Conservation (phyloP, 1,140 invertebrate genomes). For the Caenorhabditis tropicalis region DNA sequence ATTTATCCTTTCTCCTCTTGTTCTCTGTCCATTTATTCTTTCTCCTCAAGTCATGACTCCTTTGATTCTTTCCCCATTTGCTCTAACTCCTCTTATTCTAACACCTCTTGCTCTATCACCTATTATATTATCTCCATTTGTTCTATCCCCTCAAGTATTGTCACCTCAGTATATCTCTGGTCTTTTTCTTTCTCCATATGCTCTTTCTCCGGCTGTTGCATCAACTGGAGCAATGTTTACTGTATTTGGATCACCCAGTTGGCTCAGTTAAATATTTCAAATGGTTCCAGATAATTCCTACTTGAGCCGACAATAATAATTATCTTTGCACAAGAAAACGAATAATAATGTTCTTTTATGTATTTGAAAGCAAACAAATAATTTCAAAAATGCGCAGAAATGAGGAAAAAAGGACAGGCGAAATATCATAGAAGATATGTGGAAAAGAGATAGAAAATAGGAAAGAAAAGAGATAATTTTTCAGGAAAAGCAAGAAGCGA, state of each 20-base stretch:
- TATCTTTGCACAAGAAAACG: no score
- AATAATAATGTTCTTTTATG: neutral
- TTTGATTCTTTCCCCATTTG: conserved; percentile 55
- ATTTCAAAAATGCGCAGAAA: neutral
- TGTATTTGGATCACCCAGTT: conserved; percentile 66
- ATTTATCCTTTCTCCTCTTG: conserved; percentile 46
- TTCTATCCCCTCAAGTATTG: conserved; percentile 58
- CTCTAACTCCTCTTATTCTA: conserved; percentile 54
- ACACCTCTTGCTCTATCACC: conserved; percentile 52
- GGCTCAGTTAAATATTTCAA: conserved; percentile 55
- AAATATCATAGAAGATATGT: neutral
- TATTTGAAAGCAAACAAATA: neutral
- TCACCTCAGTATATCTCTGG: conserved; percentile 52
- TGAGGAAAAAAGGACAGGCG: neutral
- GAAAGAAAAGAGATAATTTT: neutral
- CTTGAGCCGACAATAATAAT: no score
- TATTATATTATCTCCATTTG: conserved; percentile 59
- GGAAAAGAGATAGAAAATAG: neutral
- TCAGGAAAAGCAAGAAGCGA: neutral
- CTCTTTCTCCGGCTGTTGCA: conserved; percentile 54
- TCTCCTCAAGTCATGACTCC: conserved; percentile 52
- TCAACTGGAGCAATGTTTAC: conserved; percentile 57
- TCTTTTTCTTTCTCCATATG: conserved; percentile 57
- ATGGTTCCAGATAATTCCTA: neutral
- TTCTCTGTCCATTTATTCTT: conserved; percentile 49